phyloP scores from a whole-genome alignment of 2,113 vertebrate genomes.

The Lophius piscatorius region DNA sequence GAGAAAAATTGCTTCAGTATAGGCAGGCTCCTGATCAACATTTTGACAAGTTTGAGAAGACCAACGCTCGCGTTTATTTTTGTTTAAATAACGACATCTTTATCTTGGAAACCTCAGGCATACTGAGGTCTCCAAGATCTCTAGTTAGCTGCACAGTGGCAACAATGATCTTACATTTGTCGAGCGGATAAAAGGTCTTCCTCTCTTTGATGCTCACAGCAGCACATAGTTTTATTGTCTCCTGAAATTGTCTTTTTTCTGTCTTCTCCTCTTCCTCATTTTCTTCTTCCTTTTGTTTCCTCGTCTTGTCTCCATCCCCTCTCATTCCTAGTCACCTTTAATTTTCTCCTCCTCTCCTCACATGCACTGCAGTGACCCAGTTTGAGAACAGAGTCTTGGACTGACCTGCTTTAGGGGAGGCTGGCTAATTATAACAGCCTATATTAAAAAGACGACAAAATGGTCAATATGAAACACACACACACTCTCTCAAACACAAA shows the following conservation, averaged over 20 bases:
- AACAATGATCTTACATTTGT: conserved; percentile 9
- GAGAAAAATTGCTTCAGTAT: too few relatives aligned
- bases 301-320: not conserved
- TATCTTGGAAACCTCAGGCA: not conserved
- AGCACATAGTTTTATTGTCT: conserved; percentile 5
- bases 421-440: conserved; percentile 78
- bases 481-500: conserved; percentile 6
- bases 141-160: conserved; percentile 1
- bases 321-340: not conserved
- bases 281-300: not conserved
- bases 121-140: not conserved
- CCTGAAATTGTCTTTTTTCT: not conserved
- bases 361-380: conserved; percentile 76
- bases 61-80: not conserved
- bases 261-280: not conserved
- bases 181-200: not conserved
- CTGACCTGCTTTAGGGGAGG: conserved; percentile 79
- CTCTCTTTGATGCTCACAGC: not conserved
- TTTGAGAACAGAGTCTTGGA: conserved; percentile 66
- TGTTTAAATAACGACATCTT: not conserved
- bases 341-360: conserved; percentile 35
- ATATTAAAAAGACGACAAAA: conserved; percentile 75
- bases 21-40: too few relatives aligned
- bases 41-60: too few relatives aligned
- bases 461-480: conserved; percentile 71